Evolutionary conservation across 2,797 vertebrate genomes (phyloP), one percentile per base, ranked within the genome.

Genomic region (Tarsius wallacei): DNA sequence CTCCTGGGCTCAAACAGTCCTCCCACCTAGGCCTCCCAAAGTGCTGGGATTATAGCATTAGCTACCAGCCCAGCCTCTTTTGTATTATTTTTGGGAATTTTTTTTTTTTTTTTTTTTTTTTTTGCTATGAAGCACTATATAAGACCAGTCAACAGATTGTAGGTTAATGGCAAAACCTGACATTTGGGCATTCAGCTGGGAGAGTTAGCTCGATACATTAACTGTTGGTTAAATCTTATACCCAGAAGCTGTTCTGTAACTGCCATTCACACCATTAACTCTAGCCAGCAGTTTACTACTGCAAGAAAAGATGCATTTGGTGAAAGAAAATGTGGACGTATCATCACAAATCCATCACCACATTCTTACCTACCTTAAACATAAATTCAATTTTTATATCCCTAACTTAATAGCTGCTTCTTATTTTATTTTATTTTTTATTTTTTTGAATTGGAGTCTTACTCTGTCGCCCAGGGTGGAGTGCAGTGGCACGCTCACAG

Each of bases 291-390:
- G 68, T 74, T 87, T 81, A 70, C 53, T 71, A 63, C 90, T 76
- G 13, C 64, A 28, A 91, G 64, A 96, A 91, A 94, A 81, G 33
- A 28, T 81, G 17, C 31, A 71, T 76, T 24, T 53, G 33, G 28
- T 93, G n/a, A 78, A 61, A 74, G 68, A 63, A 85, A 82, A 64
- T 47, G 55, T 33, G 42, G 66, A 24, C 76, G n/a, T 33, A 7
- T 88, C 26, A 33, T 87, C 59, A 36, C 17, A 80, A 61, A 77
- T 55, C n/a, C 15, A 26, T 86, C 51, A 73, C 33, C 28, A 76
- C 47, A 80, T 70, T 93, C 91, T 95, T 93, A 64, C 81, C 13
- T 77, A 73, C n/a, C 51, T 90, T 88, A 87, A 73, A 66, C 59
- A 93, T 42, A 89, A 80, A 85, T 26, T 87, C 49, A 95, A 2